Percentiles rank a stretch among this genome's conserved stretches.
phyloP scores from a whole-genome alignment of 1,140 invertebrate genomes.

The Patella vulgata region DNA sequence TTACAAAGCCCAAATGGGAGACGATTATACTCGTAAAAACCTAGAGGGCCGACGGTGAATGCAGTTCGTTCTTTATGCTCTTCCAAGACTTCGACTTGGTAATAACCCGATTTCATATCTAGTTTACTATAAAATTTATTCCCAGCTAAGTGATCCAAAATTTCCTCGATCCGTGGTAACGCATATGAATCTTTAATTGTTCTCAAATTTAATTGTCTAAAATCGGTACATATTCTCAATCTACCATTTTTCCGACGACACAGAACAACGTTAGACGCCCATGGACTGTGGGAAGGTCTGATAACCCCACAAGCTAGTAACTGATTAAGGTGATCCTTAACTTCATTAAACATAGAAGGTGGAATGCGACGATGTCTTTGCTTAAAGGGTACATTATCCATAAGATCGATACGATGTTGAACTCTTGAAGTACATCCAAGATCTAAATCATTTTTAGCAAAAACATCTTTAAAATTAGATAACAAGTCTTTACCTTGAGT shows the following conservation, averaged over 20 bases:
- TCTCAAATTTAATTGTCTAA: conserved; percentile 28
- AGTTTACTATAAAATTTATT: conserved; percentile 42
- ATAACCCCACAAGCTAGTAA: conserved; percentile 2
- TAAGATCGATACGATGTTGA: conserved; percentile 22
- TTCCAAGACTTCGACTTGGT: conserved; percentile 62
- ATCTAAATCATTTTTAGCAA: conserved; percentile 19
- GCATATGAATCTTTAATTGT: conserved; percentile 38
- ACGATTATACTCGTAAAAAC: conserved; percentile 20
- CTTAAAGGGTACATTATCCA: conserved; percentile 16
- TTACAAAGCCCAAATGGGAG: conserved; percentile 33
- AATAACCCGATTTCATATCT: conserved; percentile 49
- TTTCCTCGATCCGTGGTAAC: conserved; percentile 34
- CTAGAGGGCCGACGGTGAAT: conserved; percentile 18
- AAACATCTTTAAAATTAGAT: conserved; percentile 12
- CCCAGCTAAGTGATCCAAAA: conserved; percentile 24
- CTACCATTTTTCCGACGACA: too few relatives aligned
- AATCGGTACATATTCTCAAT: conserved; percentile 44
- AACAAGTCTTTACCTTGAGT: conserved; percentile 11
- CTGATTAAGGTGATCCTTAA: conserved; percentile 18
- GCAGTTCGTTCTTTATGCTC: conserved; percentile 22
- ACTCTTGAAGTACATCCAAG: conserved; percentile 11
- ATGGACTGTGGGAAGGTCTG: too few relatives aligned
- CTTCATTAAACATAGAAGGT: conserved; percentile 22
- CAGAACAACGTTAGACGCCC: too few relatives aligned
- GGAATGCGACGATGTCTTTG: conserved; percentile 18